Conservation (phyloP, 2,113 vertebrate species). For the Notarius lentiginosus region DNA sequence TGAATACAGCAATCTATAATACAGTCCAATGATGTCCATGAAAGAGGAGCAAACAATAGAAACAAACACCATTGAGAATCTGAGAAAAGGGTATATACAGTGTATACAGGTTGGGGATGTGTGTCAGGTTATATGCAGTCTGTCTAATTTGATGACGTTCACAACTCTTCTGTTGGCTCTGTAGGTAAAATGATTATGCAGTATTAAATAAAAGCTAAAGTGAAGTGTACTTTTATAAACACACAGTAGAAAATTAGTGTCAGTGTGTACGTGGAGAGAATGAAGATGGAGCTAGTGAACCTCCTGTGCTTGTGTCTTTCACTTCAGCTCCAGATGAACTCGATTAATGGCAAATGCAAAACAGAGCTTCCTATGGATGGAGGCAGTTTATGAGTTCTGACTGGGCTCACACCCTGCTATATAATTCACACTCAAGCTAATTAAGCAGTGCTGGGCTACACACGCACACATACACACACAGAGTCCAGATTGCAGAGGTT, state of each 20-base stretch:
- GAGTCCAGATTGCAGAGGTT: background rate
- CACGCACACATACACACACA: background rate
- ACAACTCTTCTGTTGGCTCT: background rate
- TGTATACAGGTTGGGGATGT: background rate
- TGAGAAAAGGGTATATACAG: background rate
- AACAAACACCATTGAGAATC: background rate
- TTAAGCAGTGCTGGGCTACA: background rate
- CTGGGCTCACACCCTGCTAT: slow-evolving; percentile 13
- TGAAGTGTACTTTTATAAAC: background rate
- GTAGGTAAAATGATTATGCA: background rate
- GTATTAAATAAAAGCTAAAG: background rate
- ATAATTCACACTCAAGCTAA: slow-evolving; percentile 9
- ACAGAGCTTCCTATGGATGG: slow-evolving; percentile 19
- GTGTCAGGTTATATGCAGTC: background rate
- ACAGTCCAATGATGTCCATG: slow-evolving; percentile 41
- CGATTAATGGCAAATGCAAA: slow-evolving; percentile 24
- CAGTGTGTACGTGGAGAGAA: background rate
- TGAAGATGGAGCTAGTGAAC: background rate
- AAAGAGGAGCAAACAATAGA: background rate
- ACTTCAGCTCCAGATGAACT: slow-evolving; percentile 13
- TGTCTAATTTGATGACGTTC: background rate
- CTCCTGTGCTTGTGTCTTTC: slow-evolving; percentile 28
- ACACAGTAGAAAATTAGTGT: background rate
- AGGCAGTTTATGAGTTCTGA: background rate
- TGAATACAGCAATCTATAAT: slow-evolving; percentile 44